phyloP scores from a whole-genome alignment of 2,888 invertebrate species.

The Hyposoter didymator region DNA sequence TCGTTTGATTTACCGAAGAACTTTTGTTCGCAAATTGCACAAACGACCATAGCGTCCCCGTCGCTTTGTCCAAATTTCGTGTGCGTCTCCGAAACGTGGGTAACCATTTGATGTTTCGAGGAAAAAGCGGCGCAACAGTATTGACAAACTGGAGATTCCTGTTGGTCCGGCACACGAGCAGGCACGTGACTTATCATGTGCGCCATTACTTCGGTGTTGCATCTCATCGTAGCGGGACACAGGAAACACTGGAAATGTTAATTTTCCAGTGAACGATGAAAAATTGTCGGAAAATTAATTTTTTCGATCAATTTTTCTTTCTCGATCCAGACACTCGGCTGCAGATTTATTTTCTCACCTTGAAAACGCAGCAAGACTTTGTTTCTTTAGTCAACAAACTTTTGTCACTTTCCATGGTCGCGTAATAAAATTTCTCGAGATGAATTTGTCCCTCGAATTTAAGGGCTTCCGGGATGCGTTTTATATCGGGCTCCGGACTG shows the following conservation, averaged over 20 bases:
- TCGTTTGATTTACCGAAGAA: constrained; percentile 78
- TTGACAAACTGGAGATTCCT: constrained; percentile 80
- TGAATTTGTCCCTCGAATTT: constrained; percentile 69
- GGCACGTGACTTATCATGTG: constrained; percentile 82
- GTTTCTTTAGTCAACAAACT: constrained; percentile 74
- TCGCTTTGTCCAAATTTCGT: constrained; percentile 81
- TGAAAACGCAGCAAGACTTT: constrained; percentile 77
- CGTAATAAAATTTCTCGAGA: constrained; percentile 81
- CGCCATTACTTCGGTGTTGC: constrained; percentile 82
- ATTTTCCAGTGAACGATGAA: background rate
- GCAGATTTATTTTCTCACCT: constrained; percentile 71
- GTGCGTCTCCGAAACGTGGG: constrained; percentile 81
- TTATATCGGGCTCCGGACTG: constrained; percentile 83
- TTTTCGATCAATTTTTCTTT: background rate
- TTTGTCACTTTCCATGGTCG: constrained; percentile 80
- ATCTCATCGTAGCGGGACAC: constrained; percentile 78
- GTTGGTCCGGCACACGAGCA: constrained; percentile 80
- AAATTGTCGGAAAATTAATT: background rate
- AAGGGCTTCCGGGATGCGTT: constrained; percentile 63
- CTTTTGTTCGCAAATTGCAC: constrained; percentile 87
- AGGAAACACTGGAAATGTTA: constrained; percentile 77
- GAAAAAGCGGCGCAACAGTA: constrained; percentile 82
- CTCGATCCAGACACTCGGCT: background rate
- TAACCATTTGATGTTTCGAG: constrained; percentile 80
- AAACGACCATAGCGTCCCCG: constrained; percentile 83